These are phyloP conservation scores for Petrolisthes cinctipes DNA, from an alignment of 2,888 invertebrate genomes.

Conservation along the genomic window DNA sequence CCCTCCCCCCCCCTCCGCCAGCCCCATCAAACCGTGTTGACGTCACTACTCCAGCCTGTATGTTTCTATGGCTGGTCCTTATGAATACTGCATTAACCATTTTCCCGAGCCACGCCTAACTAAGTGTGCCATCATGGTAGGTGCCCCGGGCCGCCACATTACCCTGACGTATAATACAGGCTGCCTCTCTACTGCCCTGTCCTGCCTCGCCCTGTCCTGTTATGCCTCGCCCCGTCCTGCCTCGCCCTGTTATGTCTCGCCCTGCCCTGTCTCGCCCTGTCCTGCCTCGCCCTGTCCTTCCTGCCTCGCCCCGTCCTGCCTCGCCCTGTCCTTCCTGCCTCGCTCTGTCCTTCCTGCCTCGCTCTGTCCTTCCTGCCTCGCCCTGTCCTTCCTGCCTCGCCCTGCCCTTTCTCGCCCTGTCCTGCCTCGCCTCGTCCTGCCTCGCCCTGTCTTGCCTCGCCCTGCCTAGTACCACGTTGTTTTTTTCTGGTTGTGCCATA, in stretches of 20 bases:
- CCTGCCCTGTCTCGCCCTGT: no score
- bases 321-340: background rate
- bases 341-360: background rate
- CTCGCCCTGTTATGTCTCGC: no score
- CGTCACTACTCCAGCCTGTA: background rate
- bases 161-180: background rate
- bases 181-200: background rate
- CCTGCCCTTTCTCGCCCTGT: no score
- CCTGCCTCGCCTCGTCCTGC: background rate
- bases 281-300: background rate
- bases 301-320: no score
- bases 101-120: conserved; percentile 6
- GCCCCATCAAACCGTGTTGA: background rate
- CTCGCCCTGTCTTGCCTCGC: background rate
- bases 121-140: conserved; percentile 28
- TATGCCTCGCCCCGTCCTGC: background rate
- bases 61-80: conserved; percentile 6
- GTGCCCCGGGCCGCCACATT: conserved; percentile 13
- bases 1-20: background rate
- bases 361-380: background rate
- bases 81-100: conserved; percentile 28
- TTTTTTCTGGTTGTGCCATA: no score
- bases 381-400: background rate
- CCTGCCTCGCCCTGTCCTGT: background rate
- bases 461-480: background rate